Base-by-base conservation (phyloP, 2,113 vertebrate species). In the Nibea albiflora region DNA sequence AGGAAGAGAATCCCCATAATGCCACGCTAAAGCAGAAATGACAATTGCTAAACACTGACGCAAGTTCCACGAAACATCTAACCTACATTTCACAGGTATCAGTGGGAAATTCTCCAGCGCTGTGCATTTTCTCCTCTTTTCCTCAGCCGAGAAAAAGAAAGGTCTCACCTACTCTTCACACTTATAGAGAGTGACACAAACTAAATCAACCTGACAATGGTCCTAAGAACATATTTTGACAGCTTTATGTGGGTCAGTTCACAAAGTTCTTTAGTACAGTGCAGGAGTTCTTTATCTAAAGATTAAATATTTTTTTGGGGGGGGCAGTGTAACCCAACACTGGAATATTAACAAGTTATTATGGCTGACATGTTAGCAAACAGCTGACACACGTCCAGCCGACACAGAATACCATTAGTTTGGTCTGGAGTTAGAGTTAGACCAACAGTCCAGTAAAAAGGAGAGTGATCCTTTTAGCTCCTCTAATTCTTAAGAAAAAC, bases 51-150 rank as follows among this genome's bases (percentile, higher is more conserved):
- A 85, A 80, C 88, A 83, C 69, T 91, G 88, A 92, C 64, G 82
- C 86, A 89, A 92, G 80, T 83, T 90, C 83, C 79, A 64, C 62
- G 77, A 90, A 93, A 91, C 84, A 89, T 84, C 85, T 92, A 92
- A 91, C 89, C 90, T 88, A 92, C 89, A 90, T 93, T 90, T 88
- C 71, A 75, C 85, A 87, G 80, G 83, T 83, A 53, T 73, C 85
- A 76, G 0, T 42, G 39, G 70, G 63, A 87, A 73, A 83, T 42
- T 35, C 73, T 49, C 20, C 15, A 31, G 42, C 7, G 0, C 62
- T 12, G 56, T 39, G 62, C 31, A 31, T 31, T 61, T 60, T 63
- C 39, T 24, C 9, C 6, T 53, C 50, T 65, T 60, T 49, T n/a
- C 11, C 58, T 61, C 16, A 42, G 39, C 72, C 44, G 2, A 15